Evolutionary conservation across 2,797 vertebrate genomes (phyloP), one percentile per base, ranked within the genome.

Genomic region (Parotocinclus haroldoi): DNA sequence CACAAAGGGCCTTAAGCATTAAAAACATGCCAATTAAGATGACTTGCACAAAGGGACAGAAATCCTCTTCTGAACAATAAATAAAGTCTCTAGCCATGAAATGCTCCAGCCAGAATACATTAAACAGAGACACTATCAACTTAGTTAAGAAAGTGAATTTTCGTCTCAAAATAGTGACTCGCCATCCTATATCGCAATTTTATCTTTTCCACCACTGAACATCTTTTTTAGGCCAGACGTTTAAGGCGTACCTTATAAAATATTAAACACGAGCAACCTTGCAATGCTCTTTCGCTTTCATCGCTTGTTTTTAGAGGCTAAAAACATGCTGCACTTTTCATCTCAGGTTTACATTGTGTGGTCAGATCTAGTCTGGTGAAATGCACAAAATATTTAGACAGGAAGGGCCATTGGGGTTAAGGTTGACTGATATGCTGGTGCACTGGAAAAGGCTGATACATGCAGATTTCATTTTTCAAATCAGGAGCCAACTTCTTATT

Each of bases 211-310:
- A 82, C 72, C 83, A 85, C 78, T 88, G 89, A 89, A 85, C 87
- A 84, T 60, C 59, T 62, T 70, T 85, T 79, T 83, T 80, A 48
- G 76, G 66, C 78, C 82, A 78, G 77, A 81, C 86, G 80, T 88
- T 83, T 89, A 88, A 66, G 83, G 58, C 64, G 60, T 9, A 27
- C 37, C 87, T 92, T 80, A 89, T 91, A 86, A 93, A 92, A 92
- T 91, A 94, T 92, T 93, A 84, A 94, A 89, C 85, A 88, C 81
- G 80, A 74, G 77, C 83, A 89, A 76, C 76, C 81, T 80, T 76
- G 69, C 80, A 82, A 87, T 85, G 79, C 76, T 82, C 86, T 81
- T 82, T 83, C 80, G 81, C 36, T 17, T 88, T 84, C 72, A 85
- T 73, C 79, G 80, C 76, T 85, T 80, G 65, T 86, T 87, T 78